Evolutionary conservation across 1,140 invertebrate genomes (phyloP), one percentile per base, ranked within the genome.

Genomic region (Ptiloglossa arizonensis): DNA sequence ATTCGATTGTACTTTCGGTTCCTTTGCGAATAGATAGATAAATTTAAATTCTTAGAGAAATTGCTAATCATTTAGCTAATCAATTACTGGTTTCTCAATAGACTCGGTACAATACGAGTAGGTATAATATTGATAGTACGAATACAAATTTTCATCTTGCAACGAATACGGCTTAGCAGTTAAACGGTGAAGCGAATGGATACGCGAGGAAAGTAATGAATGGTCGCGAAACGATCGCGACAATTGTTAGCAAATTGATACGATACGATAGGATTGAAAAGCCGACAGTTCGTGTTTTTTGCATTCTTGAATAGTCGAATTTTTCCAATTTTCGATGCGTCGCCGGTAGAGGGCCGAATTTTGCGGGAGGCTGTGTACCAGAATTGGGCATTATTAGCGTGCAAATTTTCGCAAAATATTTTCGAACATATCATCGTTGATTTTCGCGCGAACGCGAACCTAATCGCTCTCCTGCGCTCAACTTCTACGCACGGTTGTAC

Each of bases 231-330:
- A 50, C 41, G 41, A 44, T 48, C 46, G 46, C 17, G 46, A 48
- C 24, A 13, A 56, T 41, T 44, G 13, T 68, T 68, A 68, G 32
- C 5, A 6, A 76, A 60, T 41, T 60, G 41, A 46, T 68, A 38
- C 22, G 41, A 46, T 68, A 38, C 22, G 6, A 29, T n/a, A 19
- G 13, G 17, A 60, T 72, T 17, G 19, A 38, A 46, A 50, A n/a
- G n/a, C 38, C 4, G 19, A n/a, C 11, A 29, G 2, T 32, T 29
- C 9, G 19, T 41, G 9, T 44, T 41, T 41, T 13, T 66, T 22
- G 15, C 22, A 44, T 27, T 9, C 6, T 63, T 15, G 0, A 19
- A 38, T 32, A 15, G 24, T 4, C 22, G 17, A 38, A 63, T n/a
- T 46, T 24, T 15, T 50, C 19, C 11, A 50, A 1, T n/a, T 44